Percentiles rank a stretch among this genome's conserved stretches.
Evolutionary conservation across 2,888 invertebrate genomes (phyloP).

Genomic region (Agonopterix heracliana): DNA sequence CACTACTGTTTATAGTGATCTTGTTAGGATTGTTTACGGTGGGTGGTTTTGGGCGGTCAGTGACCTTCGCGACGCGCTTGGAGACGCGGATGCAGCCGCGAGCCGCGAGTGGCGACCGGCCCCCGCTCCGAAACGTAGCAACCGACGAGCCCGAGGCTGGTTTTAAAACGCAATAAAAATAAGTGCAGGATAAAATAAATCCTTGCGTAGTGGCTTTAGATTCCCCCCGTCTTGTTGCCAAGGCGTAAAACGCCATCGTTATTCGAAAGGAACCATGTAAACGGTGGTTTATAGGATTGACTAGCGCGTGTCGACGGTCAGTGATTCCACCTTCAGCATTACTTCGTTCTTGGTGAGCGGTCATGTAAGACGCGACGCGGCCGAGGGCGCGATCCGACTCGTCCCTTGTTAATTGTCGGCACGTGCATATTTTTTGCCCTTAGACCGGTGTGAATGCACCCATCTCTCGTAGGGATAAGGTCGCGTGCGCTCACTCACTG

Average conservation of each 20-base stretch:
- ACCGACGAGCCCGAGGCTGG: conserved; percentile 32
- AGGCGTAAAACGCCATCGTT: conserved; percentile 38
- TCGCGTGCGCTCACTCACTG: conserved; percentile 46
- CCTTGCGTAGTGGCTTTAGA: conserved; percentile 21
- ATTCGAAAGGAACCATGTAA: conserved; percentile 50
- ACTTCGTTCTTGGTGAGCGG: conserved; percentile 51
- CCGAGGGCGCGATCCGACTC: conserved; percentile 36
- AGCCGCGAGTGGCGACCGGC: conserved; percentile 15
- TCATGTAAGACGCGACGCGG: conserved; percentile 49
- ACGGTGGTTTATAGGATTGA: conserved; percentile 31
- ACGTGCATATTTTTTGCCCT: conserved; percentile 60
- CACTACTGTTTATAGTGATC: conserved; percentile 12
- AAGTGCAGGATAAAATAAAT: conserved; percentile 33
- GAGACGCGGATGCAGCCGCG: conserved; percentile 43
- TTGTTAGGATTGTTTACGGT: conserved; percentile 47
- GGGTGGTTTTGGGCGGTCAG: conserved; percentile 63
- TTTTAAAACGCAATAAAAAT: conserved; percentile 47
- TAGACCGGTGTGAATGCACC: conserved; percentile 45
- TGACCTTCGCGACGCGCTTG: conserved; percentile 52
- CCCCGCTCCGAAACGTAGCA: conserved; percentile 35
- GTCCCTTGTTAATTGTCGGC: conserved; percentile 65
- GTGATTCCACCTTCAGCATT: conserved; percentile 41
- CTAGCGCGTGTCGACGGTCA: conserved; percentile 55
- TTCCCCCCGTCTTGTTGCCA: conserved; percentile 36
- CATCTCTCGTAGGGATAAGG: conserved; percentile 38